A percentile compares a stretch with the other conserved stretches of the same genome.
Conservation (phyloP, 2,888 invertebrate genomes). For the Mimachlamys varia region DNA sequence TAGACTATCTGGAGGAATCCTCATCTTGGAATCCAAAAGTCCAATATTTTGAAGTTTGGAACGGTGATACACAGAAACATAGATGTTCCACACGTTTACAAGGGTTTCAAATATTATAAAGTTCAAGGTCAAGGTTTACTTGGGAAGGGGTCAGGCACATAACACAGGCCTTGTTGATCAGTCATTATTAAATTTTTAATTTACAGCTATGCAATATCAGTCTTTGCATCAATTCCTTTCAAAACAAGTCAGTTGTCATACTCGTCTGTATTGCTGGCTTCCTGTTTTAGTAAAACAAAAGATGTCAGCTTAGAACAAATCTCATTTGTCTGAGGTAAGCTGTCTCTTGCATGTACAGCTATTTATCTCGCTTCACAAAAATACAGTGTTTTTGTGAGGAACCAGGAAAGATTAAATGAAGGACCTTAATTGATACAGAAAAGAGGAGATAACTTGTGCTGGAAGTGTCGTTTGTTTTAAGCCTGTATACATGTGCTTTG, state of each 20-base stretch:
- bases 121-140: too few relatives aligned
- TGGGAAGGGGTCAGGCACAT: too few relatives aligned
- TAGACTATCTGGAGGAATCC: not conserved
- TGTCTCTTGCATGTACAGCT: not conserved
- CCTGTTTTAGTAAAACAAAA: not conserved
- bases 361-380: not conserved
- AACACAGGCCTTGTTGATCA: too few relatives aligned
- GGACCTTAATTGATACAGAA: not conserved
- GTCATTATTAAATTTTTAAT: too few relatives aligned
- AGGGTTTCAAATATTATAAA: too few relatives aligned
- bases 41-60: not conserved
- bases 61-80: not conserved
- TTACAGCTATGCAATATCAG: too few relatives aligned
- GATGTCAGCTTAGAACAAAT: not conserved
- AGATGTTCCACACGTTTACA: too few relatives aligned
- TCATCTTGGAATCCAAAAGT: too few relatives aligned
- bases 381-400: not conserved
- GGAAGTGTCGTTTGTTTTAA: conserved; percentile 5
- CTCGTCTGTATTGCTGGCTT: too few relatives aligned
- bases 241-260: too few relatives aligned
- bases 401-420: not conserved
- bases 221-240: too few relatives aligned
- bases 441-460: not conserved
- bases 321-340: not conserved
- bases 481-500: conserved; percentile 14